A percentile compares a stretch with the other conserved stretches of the same genome.
Conservation (phyloP, 92 coral and sea anemone species). For the Ricordea florida region DNA sequence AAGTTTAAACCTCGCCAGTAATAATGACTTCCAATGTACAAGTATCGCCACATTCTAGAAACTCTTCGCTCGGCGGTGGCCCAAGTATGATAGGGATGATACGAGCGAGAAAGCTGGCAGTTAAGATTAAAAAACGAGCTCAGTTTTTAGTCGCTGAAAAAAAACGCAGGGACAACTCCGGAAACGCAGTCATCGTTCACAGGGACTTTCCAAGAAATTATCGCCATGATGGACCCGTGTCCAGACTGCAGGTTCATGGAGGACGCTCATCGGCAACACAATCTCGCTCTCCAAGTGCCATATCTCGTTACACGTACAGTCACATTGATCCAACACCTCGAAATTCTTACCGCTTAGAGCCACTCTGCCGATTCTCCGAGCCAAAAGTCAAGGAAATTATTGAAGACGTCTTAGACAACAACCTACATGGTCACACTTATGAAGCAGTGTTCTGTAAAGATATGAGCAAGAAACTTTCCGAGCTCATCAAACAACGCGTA, state of each 20-base stretch:
- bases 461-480: slow-evolving; percentile 76
- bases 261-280: slow-evolving; percentile 35
- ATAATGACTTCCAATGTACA: slow-evolving; percentile 47
- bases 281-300: slow-evolving; percentile 70
- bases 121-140: slow-evolving; percentile 91
- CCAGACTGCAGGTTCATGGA: slow-evolving; percentile 15
- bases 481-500: slow-evolving; percentile 82
- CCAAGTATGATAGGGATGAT: slow-evolving; percentile 96
- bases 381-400: slow-evolving; percentile 77
- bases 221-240: slow-evolving; percentile 39
- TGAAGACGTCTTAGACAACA: slow-evolving; percentile 62
- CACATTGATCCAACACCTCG: slow-evolving; percentile 20
- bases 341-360: slow-evolving; percentile 69
- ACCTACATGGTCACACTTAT: slow-evolving; percentile 68
- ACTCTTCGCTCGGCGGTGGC: slow-evolving; percentile 66
- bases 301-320: slow-evolving; percentile 44
- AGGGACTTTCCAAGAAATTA: slow-evolving; percentile 76
- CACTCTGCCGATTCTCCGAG: slow-evolving; percentile 69
- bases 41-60: slow-evolving; percentile 46
- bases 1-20: background rate
- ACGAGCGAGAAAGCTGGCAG: slow-evolving; percentile 91
- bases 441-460: slow-evolving; percentile 77
- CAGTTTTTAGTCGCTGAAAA: slow-evolving; percentile 92
- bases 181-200: slow-evolving; percentile 77
- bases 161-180: slow-evolving; percentile 79